Conservation (phyloP, 2,113 vertebrate genomes). For the Morphnarchus princeps region DNA sequence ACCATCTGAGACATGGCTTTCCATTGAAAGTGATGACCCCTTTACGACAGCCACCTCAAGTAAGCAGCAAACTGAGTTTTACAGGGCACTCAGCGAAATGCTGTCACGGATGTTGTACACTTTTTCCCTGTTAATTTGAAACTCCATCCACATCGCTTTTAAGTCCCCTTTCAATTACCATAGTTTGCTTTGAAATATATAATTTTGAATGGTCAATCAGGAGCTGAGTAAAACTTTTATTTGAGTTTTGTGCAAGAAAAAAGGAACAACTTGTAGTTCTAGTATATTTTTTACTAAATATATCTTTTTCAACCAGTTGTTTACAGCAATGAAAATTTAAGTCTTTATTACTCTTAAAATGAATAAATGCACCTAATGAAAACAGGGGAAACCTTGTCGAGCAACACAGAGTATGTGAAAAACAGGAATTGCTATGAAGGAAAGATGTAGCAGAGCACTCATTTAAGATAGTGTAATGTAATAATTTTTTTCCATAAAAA, state of each 20-base stretch:
- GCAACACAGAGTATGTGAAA: not conserved
- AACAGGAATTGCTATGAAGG: not conserved
- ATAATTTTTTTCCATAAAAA: not conserved
- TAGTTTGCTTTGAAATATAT: not conserved
- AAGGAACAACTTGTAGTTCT: not conserved
- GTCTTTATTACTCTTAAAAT: not conserved
- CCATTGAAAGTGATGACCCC: not conserved
- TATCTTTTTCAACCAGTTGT: not conserved
- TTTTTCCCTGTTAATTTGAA: not conserved
- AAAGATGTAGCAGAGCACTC: not conserved
- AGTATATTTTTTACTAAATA: not conserved
- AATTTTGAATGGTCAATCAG: not conserved
- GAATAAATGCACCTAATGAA: not conserved
- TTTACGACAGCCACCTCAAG: not conserved
- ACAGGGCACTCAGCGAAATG: not conserved
- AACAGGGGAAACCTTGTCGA: not conserved
- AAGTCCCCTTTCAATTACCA: not conserved
- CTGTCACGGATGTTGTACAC: accelerated
- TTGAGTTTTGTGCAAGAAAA: not conserved
- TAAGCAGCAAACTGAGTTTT: not conserved
- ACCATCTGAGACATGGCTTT: not conserved
- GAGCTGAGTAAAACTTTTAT: not conserved
- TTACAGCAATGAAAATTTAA: not conserved
- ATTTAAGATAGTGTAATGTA: not conserved
- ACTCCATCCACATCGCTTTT: not conserved